phyloP scores from a whole-genome alignment of 2,888 invertebrate species.

The Cataglyphis albicans region DNA sequence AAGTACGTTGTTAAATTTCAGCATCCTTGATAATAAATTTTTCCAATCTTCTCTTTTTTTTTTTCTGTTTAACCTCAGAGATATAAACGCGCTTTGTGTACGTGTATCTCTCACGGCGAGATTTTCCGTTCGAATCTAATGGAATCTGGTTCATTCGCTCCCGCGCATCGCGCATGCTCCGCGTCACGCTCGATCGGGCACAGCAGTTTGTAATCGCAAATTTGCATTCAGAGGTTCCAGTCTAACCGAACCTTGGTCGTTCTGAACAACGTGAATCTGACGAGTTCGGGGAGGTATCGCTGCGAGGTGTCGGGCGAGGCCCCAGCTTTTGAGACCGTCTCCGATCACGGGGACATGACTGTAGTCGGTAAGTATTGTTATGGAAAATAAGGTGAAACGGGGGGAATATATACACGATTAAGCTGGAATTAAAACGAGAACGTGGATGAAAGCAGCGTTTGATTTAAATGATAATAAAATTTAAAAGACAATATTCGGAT shows the following conservation, averaged over 20 bases:
- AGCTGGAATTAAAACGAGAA: neutral
- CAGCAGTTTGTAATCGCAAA: conserved; percentile 52
- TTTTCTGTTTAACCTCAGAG: neutral
- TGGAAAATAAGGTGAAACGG: conserved; percentile 29
- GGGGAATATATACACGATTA: neutral
- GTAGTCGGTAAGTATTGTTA: conserved; percentile 89
- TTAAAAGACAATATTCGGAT: neutral
- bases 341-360: conserved; percentile 89
- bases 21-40: neutral
- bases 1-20: neutral
- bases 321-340: conserved; percentile 90
- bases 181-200: conserved; percentile 53
- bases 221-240: conserved; percentile 88
- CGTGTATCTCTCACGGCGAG: neutral
- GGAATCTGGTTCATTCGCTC: conserved; percentile 27
- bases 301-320: conserved; percentile 92
- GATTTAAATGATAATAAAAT: neutral
- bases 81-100: conserved; percentile 8
- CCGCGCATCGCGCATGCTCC: conserved; percentile 38
- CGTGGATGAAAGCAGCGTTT: neutral
- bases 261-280: conserved; percentile 89
- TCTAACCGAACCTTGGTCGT: conserved; percentile 90
- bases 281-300: conserved; percentile 89
- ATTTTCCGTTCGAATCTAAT: conserved; percentile 34
- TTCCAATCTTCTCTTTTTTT: neutral